These are phyloP conservation scores for Axea sp. DNA, from an alignment of 2,888 invertebrate species.

Conservation along the genomic window DNA sequence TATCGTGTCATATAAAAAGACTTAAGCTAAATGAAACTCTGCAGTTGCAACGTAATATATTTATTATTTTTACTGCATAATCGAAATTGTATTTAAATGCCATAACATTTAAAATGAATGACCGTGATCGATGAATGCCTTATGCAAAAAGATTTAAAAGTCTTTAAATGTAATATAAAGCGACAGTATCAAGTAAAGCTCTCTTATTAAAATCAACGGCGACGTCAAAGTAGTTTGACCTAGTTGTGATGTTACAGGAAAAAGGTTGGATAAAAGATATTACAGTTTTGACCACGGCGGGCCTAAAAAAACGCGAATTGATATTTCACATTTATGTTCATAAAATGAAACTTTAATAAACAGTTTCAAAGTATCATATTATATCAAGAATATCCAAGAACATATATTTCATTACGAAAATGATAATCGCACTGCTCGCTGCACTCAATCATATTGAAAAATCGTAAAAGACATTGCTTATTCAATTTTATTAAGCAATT, in stretches of 20 bases:
- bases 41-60: too few species aligned
- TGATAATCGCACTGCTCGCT: too few species aligned
- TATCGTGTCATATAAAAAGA: too few species aligned
- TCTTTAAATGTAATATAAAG: conserved; percentile 25
- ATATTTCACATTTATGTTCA: conserved; percentile 10
- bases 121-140: conserved; percentile 22
- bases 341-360: conserved; percentile 9
- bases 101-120: conserved; percentile 9
- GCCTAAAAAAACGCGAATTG: conserved; percentile 3
- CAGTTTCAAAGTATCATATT: conserved; percentile 1
- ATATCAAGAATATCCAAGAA: too few species aligned
- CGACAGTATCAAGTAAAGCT: conserved; percentile 30
- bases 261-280: conserved; percentile 27
- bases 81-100: too few species aligned
- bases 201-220: conserved; percentile 18
- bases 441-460: too few species aligned
- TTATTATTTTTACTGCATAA: too few species aligned
- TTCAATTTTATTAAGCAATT: too few species aligned
- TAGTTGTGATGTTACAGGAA: conserved; percentile 15
- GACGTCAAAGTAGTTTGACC: conserved; percentile 38
- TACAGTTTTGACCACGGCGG: conserved; percentile 10
- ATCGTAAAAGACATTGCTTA: too few species aligned
- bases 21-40: too few species aligned
- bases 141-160: conserved; percentile 11
- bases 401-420: too few species aligned